Evolutionary conservation across 2,113 vertebrate genomes (phyloP).

Genomic region (Odocoileus virginianus): DNA sequence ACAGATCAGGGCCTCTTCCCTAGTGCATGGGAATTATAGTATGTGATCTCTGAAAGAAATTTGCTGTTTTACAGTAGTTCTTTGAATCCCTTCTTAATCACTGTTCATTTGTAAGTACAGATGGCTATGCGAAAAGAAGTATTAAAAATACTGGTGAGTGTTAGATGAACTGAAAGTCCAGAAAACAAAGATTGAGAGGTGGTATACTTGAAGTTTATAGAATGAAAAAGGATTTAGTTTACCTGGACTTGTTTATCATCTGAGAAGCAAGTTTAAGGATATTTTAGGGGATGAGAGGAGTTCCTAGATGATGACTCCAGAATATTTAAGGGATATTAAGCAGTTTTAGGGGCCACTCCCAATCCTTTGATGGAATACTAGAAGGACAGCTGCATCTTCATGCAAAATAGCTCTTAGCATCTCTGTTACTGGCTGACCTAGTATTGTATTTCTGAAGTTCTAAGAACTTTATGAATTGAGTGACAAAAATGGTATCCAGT

Average conservation of each 20-base stretch:
- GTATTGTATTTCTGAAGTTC: slow-evolving; percentile 10
- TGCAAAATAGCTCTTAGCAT: neutral
- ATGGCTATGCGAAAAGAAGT: neutral
- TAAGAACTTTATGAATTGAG: slow-evolving; percentile 28
- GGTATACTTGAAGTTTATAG: neutral
- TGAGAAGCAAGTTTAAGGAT: neutral
- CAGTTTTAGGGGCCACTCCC: neutral
- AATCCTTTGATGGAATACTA: neutral
- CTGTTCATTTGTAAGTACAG: slow-evolving; percentile 19
- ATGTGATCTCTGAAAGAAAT: neutral
- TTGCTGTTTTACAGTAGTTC: neutral
- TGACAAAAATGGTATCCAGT: neutral
- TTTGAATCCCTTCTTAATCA: neutral
- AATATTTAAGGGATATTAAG: neutral
- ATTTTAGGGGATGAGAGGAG: neutral
- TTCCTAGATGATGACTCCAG: neutral
- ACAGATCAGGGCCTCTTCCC: neutral
- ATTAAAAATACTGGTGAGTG: neutral
- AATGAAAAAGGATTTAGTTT: neutral
- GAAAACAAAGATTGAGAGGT: neutral
- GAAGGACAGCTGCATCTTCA: neutral
- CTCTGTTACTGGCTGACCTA: neutral
- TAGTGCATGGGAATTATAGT: neutral
- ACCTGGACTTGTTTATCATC: neutral
- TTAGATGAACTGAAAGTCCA: slow-evolving; percentile 24